Base-by-base conservation (phyloP, 2,113 vertebrate genomes). In the Origma solitaria region DNA sequence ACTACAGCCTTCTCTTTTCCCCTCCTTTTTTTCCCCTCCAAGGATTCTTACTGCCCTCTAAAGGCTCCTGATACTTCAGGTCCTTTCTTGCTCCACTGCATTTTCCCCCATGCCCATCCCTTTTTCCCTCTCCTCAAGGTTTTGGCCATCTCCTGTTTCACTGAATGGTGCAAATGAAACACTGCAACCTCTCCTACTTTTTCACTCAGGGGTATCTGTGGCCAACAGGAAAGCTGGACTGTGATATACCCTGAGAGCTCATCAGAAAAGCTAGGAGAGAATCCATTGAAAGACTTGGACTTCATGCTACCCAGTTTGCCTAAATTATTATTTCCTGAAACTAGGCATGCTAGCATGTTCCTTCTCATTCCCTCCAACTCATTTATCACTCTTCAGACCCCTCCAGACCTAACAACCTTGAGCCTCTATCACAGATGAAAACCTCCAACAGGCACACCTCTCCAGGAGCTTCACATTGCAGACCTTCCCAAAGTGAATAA, bases 41-140 rank as follows among this genome's bases (percentile, higher is more conserved):
- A 96, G 58, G 90, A 37, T 64, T 88, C 82, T 86, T 86, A 94
- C 75, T 92, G 88, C 92, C 92, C 92, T 94, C 85, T 95, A 95
- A 95, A 95, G 92, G 85, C 50, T 82, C 73, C 65, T 65, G 1
- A 2, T 42, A 54, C 58, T 77, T 79, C 25, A n/a, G 16, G 57
- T 28, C 45, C 68, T 85, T 80, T 37, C 56, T 88, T 21, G 19
- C 65, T 65, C 10, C 4, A 2, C 33, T 37, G 40, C 28, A 15
- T 51, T 78, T 76, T 11, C 23, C 28, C 19, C 10, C 22, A 9
- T 6, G 25, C 9, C 45, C 30, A 38, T 38, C 5, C 8, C 11
- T 78, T 65, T 78, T 35, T 19, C 49, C 7, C 4, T 65, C 27
- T 76, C 16, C n/a, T 37, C 31, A 42, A 38, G 38, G 23, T 82